Evolutionary conservation across 2,888 invertebrate species (phyloP), one percentile per base, ranked within the genome.

Genomic region (Cyaniris semiargus): DNA sequence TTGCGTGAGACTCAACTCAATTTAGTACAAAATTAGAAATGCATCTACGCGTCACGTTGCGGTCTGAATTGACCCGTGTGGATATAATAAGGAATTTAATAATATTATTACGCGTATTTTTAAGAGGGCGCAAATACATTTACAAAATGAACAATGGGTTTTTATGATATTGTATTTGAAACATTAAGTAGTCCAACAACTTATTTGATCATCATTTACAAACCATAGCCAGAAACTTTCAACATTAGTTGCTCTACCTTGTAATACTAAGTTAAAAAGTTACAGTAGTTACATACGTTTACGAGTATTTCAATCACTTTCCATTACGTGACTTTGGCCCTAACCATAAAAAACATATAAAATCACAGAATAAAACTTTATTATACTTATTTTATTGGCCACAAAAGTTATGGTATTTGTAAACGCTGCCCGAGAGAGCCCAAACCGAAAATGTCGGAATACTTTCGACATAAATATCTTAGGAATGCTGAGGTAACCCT

Each of bases 331-430:
- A 31, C 27, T 66, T 66, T 18, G 66, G 66, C 27, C 27, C 66
- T 66, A 66, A 66, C 66, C 27, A 31, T 66, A 66, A 66, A 66
- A 66, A 66, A 66, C 18, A 66, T 18, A 66, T 66, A 66, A 66
- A 66, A 31, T 66, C 31, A 66, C 66, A 27, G 66, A 66, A 66
- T 66, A 66, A 66, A 31, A 66, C 66, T 31, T 66, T 66, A 66
- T 66, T 66, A 66, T 66, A 66, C 66, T 27, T 66, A 66, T 66
- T 66, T 66, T 66, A 66, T 66, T 18, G 66, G 66, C 66, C 66
- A 66, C 66, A 66, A 66, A 66, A 66, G 66, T 66, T 66, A 18
- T 66, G 31, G 66, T 66, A 31, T 66, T 66, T 66, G 66, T 66
- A 66, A 66, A 66, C 5, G 66, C 66, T 66, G 27, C 66, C 27